phyloP scores from a whole-genome alignment of 1,140 invertebrate genomes.

The Drosophila busckii region DNA sequence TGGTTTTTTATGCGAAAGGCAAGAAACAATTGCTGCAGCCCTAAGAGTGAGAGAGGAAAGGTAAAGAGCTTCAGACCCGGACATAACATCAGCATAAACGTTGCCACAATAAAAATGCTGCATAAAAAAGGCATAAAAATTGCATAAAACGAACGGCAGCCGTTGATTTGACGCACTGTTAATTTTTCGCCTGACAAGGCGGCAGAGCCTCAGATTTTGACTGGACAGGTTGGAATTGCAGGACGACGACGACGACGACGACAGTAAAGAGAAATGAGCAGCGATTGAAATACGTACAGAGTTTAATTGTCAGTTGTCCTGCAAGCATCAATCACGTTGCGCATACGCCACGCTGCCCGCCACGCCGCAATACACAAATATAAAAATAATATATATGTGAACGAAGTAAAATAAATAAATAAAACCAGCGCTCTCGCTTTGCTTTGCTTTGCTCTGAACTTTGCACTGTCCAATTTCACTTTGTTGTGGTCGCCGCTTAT shows the following conservation, averaged over 20 bases:
- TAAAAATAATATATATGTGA: too few species aligned
- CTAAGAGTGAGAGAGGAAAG: not conserved
- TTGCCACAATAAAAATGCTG: conserved; percentile 64
- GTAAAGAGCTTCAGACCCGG: not conserved
- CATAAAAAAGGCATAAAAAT: conserved; percentile 65
- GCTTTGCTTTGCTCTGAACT: not conserved
- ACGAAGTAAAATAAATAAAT: too few species aligned
- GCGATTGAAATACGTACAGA: too few species aligned
- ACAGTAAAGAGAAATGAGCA: too few species aligned
- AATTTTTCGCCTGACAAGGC: conserved; percentile 45
- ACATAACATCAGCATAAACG: conserved; percentile 50
- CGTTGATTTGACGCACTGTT: conserved; percentile 72
- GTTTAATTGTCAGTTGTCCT: too few species aligned
- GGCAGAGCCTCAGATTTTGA: too few species aligned
- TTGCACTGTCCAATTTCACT: not conserved
- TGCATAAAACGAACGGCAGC: conserved; percentile 42
- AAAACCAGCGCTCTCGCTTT: conserved; percentile 2
- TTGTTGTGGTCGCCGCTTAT: conserved; percentile 8
- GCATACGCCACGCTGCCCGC: conserved; percentile 16
- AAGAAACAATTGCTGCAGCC: not conserved
- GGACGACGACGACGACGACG: too few species aligned
- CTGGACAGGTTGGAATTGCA: conserved; percentile 42
- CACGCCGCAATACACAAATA: too few species aligned
- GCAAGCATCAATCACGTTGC: conserved; percentile 63
- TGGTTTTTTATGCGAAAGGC: too few species aligned